These are phyloP conservation scores for Octodonta nipae DNA, from an alignment of 2,888 invertebrate genomes.

Conservation along the genomic window DNA sequence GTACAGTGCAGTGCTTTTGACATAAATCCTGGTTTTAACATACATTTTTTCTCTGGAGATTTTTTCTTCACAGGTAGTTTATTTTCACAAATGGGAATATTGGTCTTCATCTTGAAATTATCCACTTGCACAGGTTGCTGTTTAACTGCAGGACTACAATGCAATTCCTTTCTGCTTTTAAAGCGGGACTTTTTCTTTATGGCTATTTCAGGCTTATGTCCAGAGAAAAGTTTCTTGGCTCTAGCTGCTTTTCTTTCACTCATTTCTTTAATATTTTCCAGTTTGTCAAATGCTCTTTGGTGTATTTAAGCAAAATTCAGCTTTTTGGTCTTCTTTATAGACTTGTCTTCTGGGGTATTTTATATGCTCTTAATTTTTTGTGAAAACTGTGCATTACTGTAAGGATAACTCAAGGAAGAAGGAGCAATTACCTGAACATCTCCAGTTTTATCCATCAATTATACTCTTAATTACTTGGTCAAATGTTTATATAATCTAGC, in stretches of 20 bases:
- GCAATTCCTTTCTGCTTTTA: constrained; percentile 5
- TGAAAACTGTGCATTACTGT: too few species aligned
- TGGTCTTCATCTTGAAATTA: background rate
- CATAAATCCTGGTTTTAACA: background rate
- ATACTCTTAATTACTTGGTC: too few species aligned
- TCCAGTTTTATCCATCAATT: too few species aligned
- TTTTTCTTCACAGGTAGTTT: constrained; percentile 5
- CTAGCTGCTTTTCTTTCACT: constrained; percentile 38
- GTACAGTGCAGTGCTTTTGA: too few species aligned
- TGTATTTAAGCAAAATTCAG: constrained; percentile 59
- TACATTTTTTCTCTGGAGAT: constrained; percentile 7
- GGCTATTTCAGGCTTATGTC: constrained; percentile 17
- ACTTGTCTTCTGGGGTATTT: too few species aligned
- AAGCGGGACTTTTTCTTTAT: constrained; percentile 5
- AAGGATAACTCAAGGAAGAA: too few species aligned
- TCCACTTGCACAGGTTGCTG: constrained; percentile 3
- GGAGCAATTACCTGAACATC: too few species aligned
- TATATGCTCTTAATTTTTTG: too few species aligned
- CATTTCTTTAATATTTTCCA: constrained; percentile 55
- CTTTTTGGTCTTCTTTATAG: constrained; percentile 38
- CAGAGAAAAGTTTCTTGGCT: constrained; percentile 34
- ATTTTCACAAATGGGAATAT: background rate
- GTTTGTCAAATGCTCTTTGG: constrained; percentile 49
- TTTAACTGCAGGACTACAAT: constrained; percentile 5
- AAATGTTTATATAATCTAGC: too few species aligned